Evolutionary conservation across 23 tunicate genomes (phyloP).

Genomic region (Oikopleura vanhoeffeni): DNA sequence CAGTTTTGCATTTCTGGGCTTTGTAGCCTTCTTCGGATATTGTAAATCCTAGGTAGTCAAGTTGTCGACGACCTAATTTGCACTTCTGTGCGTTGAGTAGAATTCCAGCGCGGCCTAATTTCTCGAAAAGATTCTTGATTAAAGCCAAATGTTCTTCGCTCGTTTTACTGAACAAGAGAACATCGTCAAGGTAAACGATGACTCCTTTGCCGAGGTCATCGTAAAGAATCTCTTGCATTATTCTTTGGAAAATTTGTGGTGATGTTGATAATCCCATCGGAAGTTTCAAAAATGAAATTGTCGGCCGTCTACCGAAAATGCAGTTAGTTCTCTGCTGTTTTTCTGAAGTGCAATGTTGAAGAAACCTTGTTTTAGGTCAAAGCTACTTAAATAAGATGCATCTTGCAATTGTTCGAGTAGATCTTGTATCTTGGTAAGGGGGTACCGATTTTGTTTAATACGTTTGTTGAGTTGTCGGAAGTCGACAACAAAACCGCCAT

Average conservation of each 20-base stretch:
- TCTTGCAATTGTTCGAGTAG: neutral
- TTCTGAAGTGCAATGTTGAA: conserved; percentile 7
- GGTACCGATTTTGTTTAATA: neutral
- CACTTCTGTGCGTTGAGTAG: neutral
- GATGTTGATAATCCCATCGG: neutral
- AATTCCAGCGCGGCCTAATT: neutral
- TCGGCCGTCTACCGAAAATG: neutral
- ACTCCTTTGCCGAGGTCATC: neutral
- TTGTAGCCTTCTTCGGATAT: neutral
- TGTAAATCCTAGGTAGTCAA: neutral
- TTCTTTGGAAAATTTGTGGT: neutral
- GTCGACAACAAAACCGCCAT: neutral
- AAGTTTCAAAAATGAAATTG: neutral
- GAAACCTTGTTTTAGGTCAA: conserved; percentile 17
- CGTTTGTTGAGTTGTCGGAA: neutral
- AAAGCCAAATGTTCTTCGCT: neutral
- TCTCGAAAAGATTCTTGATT: neutral
- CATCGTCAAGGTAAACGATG: neutral
- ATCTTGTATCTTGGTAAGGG: neutral
- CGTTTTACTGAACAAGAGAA: neutral
- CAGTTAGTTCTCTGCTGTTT: neutral
- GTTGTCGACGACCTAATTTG: neutral
- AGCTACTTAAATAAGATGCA: neutral
- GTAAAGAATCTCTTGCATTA: neutral
- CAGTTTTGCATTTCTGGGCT: neutral